Percentiles rank a stretch among this genome's conserved stretches.
Conservation (phyloP, 2,888 invertebrate species). For the Hyles lineata region DNA sequence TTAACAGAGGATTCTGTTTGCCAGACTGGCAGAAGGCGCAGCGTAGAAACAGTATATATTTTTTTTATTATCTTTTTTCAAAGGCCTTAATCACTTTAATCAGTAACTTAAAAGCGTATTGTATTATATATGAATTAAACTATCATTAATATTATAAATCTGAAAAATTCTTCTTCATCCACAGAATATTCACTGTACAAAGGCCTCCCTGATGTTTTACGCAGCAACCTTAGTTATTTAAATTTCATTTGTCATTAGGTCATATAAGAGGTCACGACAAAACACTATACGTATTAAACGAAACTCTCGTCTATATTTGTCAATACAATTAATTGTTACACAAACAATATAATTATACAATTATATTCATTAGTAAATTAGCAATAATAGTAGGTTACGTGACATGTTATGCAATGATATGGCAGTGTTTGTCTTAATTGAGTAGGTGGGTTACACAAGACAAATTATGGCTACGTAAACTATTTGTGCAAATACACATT, state of each 20-base stretch:
- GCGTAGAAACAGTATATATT: too few species aligned
- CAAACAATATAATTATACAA: not conserved
- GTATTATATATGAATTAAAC: too few species aligned
- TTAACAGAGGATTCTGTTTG: too few species aligned
- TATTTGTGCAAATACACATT: not conserved
- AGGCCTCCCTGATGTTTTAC: too few species aligned
- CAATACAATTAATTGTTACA: not conserved
- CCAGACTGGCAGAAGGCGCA: too few species aligned
- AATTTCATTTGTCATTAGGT: not conserved
- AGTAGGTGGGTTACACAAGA: not conserved
- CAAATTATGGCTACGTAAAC: not conserved
- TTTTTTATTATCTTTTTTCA: too few species aligned
- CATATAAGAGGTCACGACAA: not conserved
- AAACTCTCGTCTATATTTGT: not conserved
- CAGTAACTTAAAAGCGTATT: too few species aligned
- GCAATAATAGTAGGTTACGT: not conserved
- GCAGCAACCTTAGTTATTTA: not conserved
- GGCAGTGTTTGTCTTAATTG: too few species aligned
- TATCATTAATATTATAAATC: too few species aligned
- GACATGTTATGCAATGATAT: not conserved
- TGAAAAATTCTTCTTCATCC: too few species aligned
- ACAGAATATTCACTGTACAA: too few species aligned
- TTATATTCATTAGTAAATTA: conserved; percentile 8
- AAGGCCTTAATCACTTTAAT: too few species aligned
- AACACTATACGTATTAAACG: not conserved